These are phyloP conservation scores for Sthenelais limicola DNA, from an alignment of 2,888 invertebrate genomes.

Conservation along the genomic window DNA sequence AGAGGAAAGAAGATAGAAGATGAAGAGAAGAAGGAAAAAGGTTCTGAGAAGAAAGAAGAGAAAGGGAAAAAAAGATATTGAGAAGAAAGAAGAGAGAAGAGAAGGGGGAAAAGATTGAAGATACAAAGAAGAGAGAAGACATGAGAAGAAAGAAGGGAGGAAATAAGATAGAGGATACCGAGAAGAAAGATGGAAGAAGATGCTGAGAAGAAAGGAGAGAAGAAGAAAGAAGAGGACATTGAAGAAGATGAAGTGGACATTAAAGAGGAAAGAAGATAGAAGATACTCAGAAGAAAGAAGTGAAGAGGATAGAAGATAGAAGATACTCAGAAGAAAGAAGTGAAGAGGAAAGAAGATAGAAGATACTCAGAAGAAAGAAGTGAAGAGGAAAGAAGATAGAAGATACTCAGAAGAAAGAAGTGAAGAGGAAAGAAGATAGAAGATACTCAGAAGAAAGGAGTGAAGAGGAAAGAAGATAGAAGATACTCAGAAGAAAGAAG, in stretches of 20 bases:
- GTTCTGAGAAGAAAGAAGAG: neutral
- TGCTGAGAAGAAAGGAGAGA: neutral
- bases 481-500: no score
- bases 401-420: neutral
- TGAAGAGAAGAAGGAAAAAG: neutral
- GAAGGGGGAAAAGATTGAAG: no score
- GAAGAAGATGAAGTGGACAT: neutral
- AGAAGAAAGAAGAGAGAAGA: neutral
- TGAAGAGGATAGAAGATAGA: neutral
- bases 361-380: no score
- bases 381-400: no score
- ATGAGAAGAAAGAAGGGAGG: neutral
- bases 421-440: neutral
- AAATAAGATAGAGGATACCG: neutral
- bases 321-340: no score
- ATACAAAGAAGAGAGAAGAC: conserved; percentile 7
- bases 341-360: no score
- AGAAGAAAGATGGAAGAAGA: neutral
- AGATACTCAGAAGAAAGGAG: neutral
- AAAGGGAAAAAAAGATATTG: neutral
- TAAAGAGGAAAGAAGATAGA: neutral
- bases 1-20: neutral
- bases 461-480: no score
- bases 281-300: neutral
- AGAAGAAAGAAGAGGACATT: neutral